These are phyloP conservation scores for Pyrocoelia pectoralis DNA, from an alignment of 2,888 invertebrate genomes.

Conservation along the genomic window DNA sequence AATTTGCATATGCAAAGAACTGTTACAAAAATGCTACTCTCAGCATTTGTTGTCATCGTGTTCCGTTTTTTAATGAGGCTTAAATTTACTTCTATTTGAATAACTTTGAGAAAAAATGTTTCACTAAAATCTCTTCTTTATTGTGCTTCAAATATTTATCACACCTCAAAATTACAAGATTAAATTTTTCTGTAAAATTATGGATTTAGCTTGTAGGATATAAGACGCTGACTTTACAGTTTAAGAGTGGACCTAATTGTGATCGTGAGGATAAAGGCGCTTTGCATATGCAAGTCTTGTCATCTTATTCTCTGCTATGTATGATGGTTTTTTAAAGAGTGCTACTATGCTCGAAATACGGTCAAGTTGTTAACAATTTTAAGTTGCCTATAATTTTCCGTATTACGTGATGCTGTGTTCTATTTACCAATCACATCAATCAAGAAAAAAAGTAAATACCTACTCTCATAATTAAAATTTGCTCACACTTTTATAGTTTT, in stretches of 20 bases:
- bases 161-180: background rate
- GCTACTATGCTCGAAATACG: too few relatives aligned
- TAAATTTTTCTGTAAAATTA: background rate
- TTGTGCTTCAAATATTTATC: background rate
- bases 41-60: constrained; percentile 22
- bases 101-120: background rate
- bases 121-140: background rate
- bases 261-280: background rate
- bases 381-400: too few relatives aligned
- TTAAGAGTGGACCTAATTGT: background rate
- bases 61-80: constrained; percentile 25
- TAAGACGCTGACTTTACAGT: background rate
- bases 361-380: too few relatives aligned
- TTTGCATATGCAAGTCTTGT: too few relatives aligned
- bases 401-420: too few relatives aligned
- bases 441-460: too few relatives aligned
- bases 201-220: background rate
- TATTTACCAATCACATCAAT: too few relatives aligned
- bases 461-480: too few relatives aligned
- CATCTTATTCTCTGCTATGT: too few relatives aligned
- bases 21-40: constrained; percentile 17
- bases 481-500: too few relatives aligned
- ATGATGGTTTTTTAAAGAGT: too few relatives aligned
- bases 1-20: constrained; percentile 34
- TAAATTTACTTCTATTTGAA: constrained; percentile 17